Evolutionary conservation across 2,113 vertebrate genomes (phyloP), one percentile per base, ranked within the genome.

Genomic region (Tychaedon coryphoeus): DNA sequence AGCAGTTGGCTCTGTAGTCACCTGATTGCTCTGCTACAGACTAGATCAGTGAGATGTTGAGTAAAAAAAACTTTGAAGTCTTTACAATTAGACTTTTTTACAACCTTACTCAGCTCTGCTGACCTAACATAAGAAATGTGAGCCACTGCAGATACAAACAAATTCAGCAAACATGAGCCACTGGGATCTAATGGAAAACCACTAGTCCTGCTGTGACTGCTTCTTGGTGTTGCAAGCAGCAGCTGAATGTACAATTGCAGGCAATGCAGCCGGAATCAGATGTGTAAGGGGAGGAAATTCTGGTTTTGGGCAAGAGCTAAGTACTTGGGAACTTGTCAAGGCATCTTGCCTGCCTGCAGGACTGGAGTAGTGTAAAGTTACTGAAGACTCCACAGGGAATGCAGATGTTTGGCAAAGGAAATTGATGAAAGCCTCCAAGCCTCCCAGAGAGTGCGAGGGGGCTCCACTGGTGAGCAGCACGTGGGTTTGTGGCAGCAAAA

Each of bases 51-150:
- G 72, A 92, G 61, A 91, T 18, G 43, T 40, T 78, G 67, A 80
- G 74, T 48, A 67, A 84, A 92, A 94, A 86, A 25, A 93, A 29
- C 51, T 92, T 86, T 80, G 31, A 92, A 88, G 56, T 23, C 47
- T 92, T 77, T 70, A 80, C 84, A 83, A 56, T 74, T 58, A 73
- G 67, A 80, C 45, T 56, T 53, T 20, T 40, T 4, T 40, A 40
- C 38, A 92, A 66, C 54, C 34, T 88, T 40, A 43, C 10, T 4
- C 61, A 83, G 71, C 42, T 88, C 50, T 86, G 67, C 75, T 90
- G 75, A 92, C 24, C 33, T 77, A 45, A 62, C 4, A 1, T 34
- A 51, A 70, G 86, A 92, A 94, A 71, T 17, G 48, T 4, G 11
- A 74, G 73, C 82, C 72, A n/a, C 38, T 88, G 75, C 64, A 71